Evolutionary conservation across 2,888 invertebrate species (phyloP).

Genomic region (Helicoverpa assulta): DNA sequence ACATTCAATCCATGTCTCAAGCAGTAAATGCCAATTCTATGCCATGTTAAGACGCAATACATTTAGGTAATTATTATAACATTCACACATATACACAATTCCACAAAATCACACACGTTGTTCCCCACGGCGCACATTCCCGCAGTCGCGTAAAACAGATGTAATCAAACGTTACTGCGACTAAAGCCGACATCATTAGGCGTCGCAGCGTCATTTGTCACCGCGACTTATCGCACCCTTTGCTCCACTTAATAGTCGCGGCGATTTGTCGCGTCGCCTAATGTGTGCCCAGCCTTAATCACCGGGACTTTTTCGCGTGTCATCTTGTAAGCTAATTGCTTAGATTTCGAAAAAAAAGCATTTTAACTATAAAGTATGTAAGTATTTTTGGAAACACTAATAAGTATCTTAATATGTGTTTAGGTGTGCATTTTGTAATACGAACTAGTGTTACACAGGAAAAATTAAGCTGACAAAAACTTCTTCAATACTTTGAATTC

Average conservation of each 20-base stretch:
- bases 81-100: not conserved
- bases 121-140: slow-evolving; percentile 32
- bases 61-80: not conserved
- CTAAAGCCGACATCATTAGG: slow-evolving; percentile 76
- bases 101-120: not conserved
- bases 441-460: too few species aligned
- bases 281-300: slow-evolving; percentile 64
- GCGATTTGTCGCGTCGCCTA: slow-evolving; percentile 71
- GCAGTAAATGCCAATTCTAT: not conserved
- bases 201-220: slow-evolving; percentile 75
- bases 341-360: slow-evolving; percentile 3
- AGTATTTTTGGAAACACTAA: slow-evolving; percentile 3
- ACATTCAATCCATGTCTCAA: not conserved
- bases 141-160: slow-evolving; percentile 56
- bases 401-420: not conserved
- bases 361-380: not conserved
- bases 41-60: not conserved
- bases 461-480: too few species aligned
- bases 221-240: slow-evolving; percentile 77
- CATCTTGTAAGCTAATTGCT: slow-evolving; percentile 50
- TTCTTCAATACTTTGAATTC: too few species aligned
- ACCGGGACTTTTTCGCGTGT: slow-evolving; percentile 55
- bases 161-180: slow-evolving; percentile 58
- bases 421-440: not conserved
- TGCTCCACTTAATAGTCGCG: slow-evolving; percentile 71